Evolutionary conservation across 2,888 invertebrate genomes (phyloP).

Genomic region (Hydroisotoma schaefferi): DNA sequence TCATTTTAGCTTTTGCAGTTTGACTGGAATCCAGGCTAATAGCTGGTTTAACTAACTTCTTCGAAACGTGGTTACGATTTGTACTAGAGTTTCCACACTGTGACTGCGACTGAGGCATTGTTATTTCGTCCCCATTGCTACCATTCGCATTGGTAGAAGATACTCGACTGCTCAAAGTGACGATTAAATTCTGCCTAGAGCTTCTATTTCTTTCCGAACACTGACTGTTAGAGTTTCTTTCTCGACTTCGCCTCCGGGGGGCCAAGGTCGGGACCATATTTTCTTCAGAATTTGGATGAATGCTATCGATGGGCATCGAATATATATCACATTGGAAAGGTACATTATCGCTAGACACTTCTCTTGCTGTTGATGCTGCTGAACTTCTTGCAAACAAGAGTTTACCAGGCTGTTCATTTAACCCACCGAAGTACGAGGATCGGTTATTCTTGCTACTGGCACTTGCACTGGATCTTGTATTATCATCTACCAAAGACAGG

Average conservation of each 20-base stretch:
- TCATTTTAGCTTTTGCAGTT: neutral
- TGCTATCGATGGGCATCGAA: constrained; percentile 43
- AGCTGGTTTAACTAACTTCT: neutral
- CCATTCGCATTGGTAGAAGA: too few relatives aligned
- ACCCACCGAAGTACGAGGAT: too few relatives aligned
- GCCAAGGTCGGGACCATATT: neutral
- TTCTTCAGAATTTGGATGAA: constrained; percentile 4
- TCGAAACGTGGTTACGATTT: neutral
- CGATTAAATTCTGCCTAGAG: too few relatives aligned
- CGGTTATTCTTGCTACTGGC: neutral
- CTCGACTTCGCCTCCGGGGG: neutral
- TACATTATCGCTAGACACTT: constrained; percentile 27
- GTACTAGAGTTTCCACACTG: neutral
- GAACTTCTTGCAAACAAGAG: too few relatives aligned
- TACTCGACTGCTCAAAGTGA: too few relatives aligned
- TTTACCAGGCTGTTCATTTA: too few relatives aligned
- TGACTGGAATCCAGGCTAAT: neutral
- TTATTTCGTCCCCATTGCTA: too few relatives aligned
- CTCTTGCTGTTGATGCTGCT: neutral
- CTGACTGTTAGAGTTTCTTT: too few relatives aligned
- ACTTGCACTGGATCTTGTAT: neutral
- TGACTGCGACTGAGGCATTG: too few relatives aligned
- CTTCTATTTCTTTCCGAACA: too few relatives aligned
- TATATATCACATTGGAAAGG: constrained; percentile 46
- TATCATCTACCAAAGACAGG: neutral